These are phyloP conservation scores for Phyto melanocephala DNA, from an alignment of 2,888 invertebrate species.

Conservation along the genomic window DNA sequence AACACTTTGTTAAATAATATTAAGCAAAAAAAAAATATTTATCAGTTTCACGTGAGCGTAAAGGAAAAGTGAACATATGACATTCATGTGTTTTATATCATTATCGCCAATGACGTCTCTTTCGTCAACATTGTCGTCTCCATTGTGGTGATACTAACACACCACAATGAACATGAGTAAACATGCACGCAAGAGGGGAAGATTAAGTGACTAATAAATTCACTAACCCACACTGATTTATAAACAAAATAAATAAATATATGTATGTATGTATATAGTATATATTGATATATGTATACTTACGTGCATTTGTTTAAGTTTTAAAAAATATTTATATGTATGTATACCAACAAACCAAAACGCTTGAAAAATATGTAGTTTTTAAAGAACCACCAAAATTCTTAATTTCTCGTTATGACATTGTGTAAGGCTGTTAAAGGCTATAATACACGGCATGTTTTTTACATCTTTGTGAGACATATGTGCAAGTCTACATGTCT, in stretches of 20 bases:
- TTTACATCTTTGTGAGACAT: too few species aligned
- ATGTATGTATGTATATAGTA: not conserved
- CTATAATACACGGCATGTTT: too few species aligned
- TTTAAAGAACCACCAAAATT: too few species aligned
- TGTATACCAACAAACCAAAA: too few species aligned
- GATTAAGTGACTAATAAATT: conserved; percentile 2
- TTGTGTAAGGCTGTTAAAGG: too few species aligned
- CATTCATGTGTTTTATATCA: conserved; percentile 9
- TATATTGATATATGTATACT: too few species aligned
- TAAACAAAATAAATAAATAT: not conserved
- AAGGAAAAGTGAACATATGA: conserved; percentile 35
- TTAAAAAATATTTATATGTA: too few species aligned
- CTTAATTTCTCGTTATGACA: too few species aligned
- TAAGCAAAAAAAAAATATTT: not conserved
- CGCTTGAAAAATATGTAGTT: too few species aligned
- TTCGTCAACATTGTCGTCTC: not conserved
- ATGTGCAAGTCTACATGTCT: too few species aligned
- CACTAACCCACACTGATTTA: not conserved
- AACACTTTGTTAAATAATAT: not conserved
- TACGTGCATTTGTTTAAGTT: too few species aligned
- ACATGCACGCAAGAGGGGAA: not conserved
- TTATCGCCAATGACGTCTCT: not conserved
- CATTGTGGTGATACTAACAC: not conserved
- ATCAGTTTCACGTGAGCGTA: conserved; percentile 44
- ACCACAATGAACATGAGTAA: not conserved